phyloP scores from a whole-genome alignment of 2,888 invertebrate genomes.

The Heliconius cydno region DNA sequence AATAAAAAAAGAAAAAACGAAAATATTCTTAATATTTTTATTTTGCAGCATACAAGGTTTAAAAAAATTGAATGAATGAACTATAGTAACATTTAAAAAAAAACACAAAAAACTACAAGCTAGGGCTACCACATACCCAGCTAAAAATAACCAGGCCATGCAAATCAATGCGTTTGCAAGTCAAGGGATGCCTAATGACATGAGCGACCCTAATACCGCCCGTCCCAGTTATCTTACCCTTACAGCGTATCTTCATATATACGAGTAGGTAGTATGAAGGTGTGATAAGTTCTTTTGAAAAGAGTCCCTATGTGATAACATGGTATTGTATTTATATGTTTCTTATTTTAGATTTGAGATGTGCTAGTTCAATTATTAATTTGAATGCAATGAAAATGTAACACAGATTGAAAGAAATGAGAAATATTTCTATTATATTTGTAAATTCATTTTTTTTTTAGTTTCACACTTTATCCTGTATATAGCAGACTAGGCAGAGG shows the following conservation, averaged over 20 bases:
- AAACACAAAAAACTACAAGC: not conserved
- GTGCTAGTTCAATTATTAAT: no score
- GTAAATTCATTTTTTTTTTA: no score
- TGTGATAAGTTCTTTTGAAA: slow-evolving; percentile 16
- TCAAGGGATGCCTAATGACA: slow-evolving; percentile 34
- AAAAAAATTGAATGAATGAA: not conserved
- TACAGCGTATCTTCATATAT: slow-evolving; percentile 1
- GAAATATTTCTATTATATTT: no score
- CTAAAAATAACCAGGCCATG: slow-evolving; percentile 31
- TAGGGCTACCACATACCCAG: not conserved
- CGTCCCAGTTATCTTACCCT: slow-evolving; percentile 32
- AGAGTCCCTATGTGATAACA: not conserved
- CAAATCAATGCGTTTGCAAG: slow-evolving; percentile 38
- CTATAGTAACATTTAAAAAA: not conserved
- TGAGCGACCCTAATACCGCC: slow-evolving; percentile 29
- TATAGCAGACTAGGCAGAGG: no score
- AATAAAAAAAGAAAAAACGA: not conserved
- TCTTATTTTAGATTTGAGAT: no score
- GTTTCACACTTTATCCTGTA: no score
- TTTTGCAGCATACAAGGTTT: no score
- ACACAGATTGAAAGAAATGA: no score
- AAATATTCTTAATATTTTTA: no score
- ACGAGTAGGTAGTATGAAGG: not conserved
- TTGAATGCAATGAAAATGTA: no score
- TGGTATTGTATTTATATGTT: not conserved